Percentiles rank a stretch among this genome's conserved stretches.
phyloP scores from a whole-genome alignment of 2,797 vertebrate genomes.

The Danio choprae region DNA sequence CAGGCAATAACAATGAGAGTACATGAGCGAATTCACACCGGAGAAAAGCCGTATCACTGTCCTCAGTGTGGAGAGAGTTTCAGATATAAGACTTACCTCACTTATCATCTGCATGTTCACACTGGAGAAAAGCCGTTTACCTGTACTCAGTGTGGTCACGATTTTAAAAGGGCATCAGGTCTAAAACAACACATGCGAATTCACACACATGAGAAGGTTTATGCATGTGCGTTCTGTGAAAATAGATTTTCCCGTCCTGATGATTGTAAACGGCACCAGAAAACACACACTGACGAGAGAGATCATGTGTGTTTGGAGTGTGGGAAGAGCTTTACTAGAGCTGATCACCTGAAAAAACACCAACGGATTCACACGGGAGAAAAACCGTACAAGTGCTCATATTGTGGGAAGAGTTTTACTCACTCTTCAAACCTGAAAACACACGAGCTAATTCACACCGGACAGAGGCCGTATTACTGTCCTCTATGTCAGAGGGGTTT shows the following conservation, averaged over 20 bases:
- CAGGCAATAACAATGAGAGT: neutral
- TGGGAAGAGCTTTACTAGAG: neutral
- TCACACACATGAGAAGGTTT: neutral
- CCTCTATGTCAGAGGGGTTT: no score
- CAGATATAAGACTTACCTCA: neutral
- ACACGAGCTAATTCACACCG: no score
- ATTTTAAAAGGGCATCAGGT: neutral
- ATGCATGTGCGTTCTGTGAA: neutral
- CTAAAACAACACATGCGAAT: neutral
- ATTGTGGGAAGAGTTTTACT: no score
- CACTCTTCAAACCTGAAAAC: no score
- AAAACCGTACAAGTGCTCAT: no score
- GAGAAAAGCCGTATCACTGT: slow-evolving; percentile 2
- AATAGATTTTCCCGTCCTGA: neutral
- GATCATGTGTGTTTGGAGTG: neutral
- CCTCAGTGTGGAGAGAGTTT: neutral
- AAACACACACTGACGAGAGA: neutral
- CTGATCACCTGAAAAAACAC: neutral
- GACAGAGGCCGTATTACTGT: no score
- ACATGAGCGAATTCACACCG: neutral
- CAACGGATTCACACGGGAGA: no score
- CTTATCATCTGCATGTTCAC: neutral
- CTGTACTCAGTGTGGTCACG: neutral
- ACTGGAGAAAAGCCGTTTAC: neutral
- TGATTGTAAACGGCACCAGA: neutral